Base-by-base conservation (phyloP, 1,140 invertebrate species). In the Scaptomyza graminum region DNA sequence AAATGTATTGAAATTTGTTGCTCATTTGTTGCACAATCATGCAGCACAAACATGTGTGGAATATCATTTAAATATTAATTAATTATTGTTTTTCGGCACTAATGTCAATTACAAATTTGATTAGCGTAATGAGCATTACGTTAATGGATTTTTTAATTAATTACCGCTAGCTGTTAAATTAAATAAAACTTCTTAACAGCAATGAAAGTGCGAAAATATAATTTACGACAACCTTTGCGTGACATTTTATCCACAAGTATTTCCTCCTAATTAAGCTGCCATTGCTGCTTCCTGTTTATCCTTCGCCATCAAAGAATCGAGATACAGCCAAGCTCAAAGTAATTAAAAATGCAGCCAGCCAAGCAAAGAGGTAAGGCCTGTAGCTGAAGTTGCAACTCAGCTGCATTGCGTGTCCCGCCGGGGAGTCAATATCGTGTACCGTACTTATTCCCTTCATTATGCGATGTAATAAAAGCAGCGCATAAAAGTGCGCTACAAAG, bases 401-500 rank as follows among this genome's bases (percentile, higher is more conserved):
- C 18, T 62, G 16, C 15, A 25, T 44, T 47, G 18, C 46, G 11
- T 15, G 25, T 16, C 52, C 16, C 15, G 50, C n/a, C 25, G 56
- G 55, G 57, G 34, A 76, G 74, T 76, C 74, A 76, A 76, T 68
- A 76, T 68, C 69, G 63, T 57, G 31, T 31, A 65, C 57, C 55
- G 69, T 41, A n/a, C n/a, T n/a, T n/a, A 72, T 74, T 69, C 63
- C 73, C 63, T 76, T 73, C 74, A 76, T 76, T 76, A 76, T 76
- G 74, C 59, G 49, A 28, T 63, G 69, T 57, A 68, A 73, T 73
- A 73, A 76, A 76, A 54, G 39, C 44, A 43, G 51, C 69, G 47
- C 69, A 72, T 66, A 76, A 73, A 71, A 71, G 55, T 61, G 51
- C 31, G 74, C 74, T 56, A 73, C 68, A 76, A 76, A 73, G 54